phyloP scores from a whole-genome alignment of 2,797 vertebrate species.

The Vultur gryphus region DNA sequence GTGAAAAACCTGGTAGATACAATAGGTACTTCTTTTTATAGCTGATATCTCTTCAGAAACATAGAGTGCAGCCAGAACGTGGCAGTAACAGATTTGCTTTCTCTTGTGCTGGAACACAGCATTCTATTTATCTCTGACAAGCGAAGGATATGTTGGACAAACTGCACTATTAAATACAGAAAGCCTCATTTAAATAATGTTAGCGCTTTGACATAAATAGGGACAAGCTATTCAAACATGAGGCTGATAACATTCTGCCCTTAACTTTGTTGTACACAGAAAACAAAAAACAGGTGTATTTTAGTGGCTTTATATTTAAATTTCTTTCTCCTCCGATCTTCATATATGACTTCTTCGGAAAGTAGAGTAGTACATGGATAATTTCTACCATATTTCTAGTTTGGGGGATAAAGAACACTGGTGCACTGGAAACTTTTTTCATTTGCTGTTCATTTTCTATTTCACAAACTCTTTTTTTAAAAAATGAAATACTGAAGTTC shows the following conservation, averaged over 20 bases:
- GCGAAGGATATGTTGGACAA: constrained; percentile 49
- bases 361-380: neutral
- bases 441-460: neutral
- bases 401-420: neutral
- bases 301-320: neutral
- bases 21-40: constrained; percentile 62
- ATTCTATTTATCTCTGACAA: constrained; percentile 65
- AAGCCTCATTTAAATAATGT: constrained; percentile 46
- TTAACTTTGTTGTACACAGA: neutral
- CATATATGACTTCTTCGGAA: neutral
- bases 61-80: constrained; percentile 20
- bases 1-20: constrained; percentile 51
- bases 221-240: constrained; percentile 23
- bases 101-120: constrained; percentile 40
- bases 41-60: constrained; percentile 39
- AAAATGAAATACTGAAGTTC: neutral
- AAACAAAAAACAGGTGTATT: neutral
- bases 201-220: constrained; percentile 38
- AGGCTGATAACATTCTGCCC: constrained; percentile 43
- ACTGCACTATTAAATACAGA: constrained; percentile 51
- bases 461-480: neutral
- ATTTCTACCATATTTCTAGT: neutral
- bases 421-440: neutral
- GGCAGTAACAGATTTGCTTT: constrained; percentile 62
- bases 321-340: neutral